A percentile compares a stretch with the other conserved stretches of the same genome.
phyloP scores from a whole-genome alignment of 1,140 invertebrate genomes.

The Cataglyphis hispanica region DNA sequence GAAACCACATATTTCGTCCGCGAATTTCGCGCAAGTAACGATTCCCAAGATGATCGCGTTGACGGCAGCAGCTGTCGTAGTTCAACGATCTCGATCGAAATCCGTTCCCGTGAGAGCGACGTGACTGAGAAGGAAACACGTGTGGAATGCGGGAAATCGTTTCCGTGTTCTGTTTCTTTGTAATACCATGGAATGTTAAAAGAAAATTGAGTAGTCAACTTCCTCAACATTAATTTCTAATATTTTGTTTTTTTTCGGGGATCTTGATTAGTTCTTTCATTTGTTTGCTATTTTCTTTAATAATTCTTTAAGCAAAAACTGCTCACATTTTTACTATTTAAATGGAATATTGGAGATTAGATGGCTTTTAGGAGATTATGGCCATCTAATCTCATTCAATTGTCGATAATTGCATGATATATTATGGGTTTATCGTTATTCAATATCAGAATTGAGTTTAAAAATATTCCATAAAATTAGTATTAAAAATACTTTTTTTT shows the following conservation, averaged over 20 bases:
- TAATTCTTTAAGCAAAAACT: too few relatives aligned
- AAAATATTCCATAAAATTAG: constrained; percentile 24
- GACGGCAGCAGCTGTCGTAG: background rate
- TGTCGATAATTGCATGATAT: constrained; percentile 17
- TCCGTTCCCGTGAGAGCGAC: constrained; percentile 29
- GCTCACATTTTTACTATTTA: constrained; percentile 9
- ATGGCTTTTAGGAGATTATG: background rate
- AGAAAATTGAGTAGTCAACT: background rate
- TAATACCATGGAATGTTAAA: background rate
- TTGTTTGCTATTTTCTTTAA: too few relatives aligned
- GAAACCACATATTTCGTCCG: constrained; percentile 3
- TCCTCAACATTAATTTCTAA: background rate
- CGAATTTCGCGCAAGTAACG: background rate
- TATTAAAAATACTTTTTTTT: background rate
- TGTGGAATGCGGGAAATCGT: background rate
- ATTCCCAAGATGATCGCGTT: background rate
- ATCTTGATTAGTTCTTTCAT: background rate
- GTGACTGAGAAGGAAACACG: constrained; percentile 14
- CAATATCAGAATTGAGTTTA: constrained; percentile 30
- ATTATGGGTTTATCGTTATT: constrained; percentile 27
- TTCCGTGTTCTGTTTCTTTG: background rate
- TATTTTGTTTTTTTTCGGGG: background rate
- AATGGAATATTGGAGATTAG: constrained; percentile 21
- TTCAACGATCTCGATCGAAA: constrained; percentile 6
- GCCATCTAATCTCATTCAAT: background rate